These are phyloP conservation scores for Aspidiotus rigidus DNA, from an alignment of 2,888 invertebrate genomes.

Conservation along the genomic window DNA sequence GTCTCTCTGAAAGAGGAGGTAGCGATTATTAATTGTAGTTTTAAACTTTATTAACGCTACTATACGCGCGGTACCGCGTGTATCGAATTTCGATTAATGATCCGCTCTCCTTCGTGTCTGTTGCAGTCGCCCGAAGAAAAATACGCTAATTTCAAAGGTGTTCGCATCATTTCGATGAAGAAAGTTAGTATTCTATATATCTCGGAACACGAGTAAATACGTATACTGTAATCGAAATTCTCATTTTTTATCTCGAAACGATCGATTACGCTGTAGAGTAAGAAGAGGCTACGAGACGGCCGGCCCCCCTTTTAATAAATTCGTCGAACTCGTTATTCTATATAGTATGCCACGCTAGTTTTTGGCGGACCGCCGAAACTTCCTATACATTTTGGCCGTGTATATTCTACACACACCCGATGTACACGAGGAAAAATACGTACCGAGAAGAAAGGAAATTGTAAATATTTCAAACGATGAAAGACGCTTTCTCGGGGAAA, in stretches of 20 bases:
- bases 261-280: neutral
- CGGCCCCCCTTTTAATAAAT: neutral
- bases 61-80: too few relatives aligned
- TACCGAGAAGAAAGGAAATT: neutral
- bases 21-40: constrained; percentile 42
- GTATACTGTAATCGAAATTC: neutral
- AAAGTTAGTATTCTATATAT: constrained; percentile 53
- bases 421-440: neutral
- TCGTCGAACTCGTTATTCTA: neutral
- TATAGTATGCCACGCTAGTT: neutral
- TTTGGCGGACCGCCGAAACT: too few relatives aligned
- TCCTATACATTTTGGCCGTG: neutral
- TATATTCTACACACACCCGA: neutral
- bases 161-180: constrained; percentile 70
- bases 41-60: too few relatives aligned
- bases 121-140: constrained; percentile 59
- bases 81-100: neutral
- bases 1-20: constrained; percentile 75
- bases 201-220: neutral
- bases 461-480: neutral
- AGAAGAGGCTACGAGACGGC: neutral
- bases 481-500: constrained; percentile 8
- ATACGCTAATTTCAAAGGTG: constrained; percentile 64
- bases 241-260: neutral
- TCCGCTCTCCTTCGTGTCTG: neutral